Evolutionary conservation across 1,140 invertebrate species (phyloP).

Genomic region (Arctopsyche grandis): DNA sequence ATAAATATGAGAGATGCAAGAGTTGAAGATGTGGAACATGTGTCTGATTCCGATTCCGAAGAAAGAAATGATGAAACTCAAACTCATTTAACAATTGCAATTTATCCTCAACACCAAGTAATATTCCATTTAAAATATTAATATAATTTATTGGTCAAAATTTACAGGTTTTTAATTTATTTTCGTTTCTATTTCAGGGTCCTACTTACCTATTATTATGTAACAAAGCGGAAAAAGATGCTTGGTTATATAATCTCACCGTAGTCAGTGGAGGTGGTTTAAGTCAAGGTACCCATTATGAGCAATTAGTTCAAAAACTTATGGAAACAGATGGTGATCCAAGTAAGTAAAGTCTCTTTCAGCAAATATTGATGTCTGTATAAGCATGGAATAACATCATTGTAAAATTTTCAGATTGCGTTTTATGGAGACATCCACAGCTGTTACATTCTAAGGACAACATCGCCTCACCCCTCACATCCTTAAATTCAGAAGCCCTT

Average conservation of each 20-base stretch:
- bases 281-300: slow-evolving; percentile 92
- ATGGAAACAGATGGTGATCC: slow-evolving; percentile 96
- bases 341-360: slow-evolving; percentile 68
- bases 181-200: slow-evolving; percentile 69
- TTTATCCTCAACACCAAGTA: slow-evolving; percentile 87
- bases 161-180: neutral
- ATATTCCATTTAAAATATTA: slow-evolving; percentile 39
- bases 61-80: slow-evolving; percentile 79
- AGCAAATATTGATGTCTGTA: neutral
- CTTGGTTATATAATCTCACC: slow-evolving; percentile 94
- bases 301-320: slow-evolving; percentile 92
- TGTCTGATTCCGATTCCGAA: slow-evolving; percentile 91
- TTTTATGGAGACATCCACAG: slow-evolving; percentile 92
- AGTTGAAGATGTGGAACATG: slow-evolving; percentile 93
- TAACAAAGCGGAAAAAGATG: slow-evolving; percentile 89
- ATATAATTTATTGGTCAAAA: neutral
- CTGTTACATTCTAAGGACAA: slow-evolving; percentile 91
- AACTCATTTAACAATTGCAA: slow-evolving; percentile 84
- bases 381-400: slow-evolving; percentile 33
- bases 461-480: slow-evolving; percentile 85
- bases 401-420: slow-evolving; percentile 74
- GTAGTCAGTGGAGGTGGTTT: slow-evolving; percentile 92
- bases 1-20: slow-evolving; percentile 94
- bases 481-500: slow-evolving; percentile 83
- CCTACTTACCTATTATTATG: slow-evolving; percentile 92